Base-by-base conservation (phyloP, 2,113 vertebrate species). In the Mus spicilegus region DNA sequence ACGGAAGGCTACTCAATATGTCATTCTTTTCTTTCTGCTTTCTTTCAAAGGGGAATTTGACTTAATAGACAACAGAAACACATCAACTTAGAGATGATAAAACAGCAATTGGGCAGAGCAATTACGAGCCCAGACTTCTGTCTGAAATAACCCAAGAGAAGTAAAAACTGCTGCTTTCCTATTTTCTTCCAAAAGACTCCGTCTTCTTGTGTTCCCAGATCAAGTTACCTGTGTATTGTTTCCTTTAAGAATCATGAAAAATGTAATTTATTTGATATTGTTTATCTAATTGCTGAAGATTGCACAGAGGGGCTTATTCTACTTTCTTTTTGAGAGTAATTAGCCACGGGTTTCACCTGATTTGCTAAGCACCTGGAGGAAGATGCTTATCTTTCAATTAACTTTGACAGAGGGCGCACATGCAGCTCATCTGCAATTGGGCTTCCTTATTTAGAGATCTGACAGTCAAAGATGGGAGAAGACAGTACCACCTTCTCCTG, bases 381-480 rank as follows among this genome's bases (percentile, higher is more conserved):
- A 97, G 94, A 95, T 84, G 81, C 63, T 96, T 95, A 94, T 96
- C 87, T 97, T 97, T 93, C 94, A 93, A 92, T 95, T 97, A 89
- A 97, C 91, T 89, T 92, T 90, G 72, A 72, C 86, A 95, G 82
- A 72, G 91, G 49, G 81, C 19, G 28, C 0, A 10, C 16, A 30
- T 1, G 49, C 46, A 75, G 49, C 63, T 94, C 76, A 75, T 82
- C 67, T 87, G 28, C 91, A 86, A 85, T 39, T 69, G 42, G 1
- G 39, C 22, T 49, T 46, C 77, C 58, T 49, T 76, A 78, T 26
- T 51, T 70, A n/a, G 30, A 92, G 51, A 46, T 46, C 13, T 63
- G 87, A 81, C 90, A 92, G 46, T 73, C 39, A 82, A 88, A n/a
- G 70, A 42, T 22, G 58, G 84, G 49, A 75, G 72, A 67, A 95